Conservation (phyloP, 2,888 invertebrate genomes). For the Pegoplata infirma region DNA sequence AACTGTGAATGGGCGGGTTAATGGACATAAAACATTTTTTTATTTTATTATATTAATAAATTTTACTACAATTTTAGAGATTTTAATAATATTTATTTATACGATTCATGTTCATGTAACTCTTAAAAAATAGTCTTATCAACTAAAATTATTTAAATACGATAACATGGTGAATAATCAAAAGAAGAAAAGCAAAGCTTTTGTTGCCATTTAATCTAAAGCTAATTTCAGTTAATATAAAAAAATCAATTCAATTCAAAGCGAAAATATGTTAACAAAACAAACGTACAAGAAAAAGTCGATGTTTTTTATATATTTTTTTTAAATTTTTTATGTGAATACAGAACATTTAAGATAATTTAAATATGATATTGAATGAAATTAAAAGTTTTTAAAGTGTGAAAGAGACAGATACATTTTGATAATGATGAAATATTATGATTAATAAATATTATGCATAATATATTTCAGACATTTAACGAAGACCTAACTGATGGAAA, state of each 20-base stretch:
- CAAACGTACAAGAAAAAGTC: background rate
- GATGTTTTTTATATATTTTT: background rate
- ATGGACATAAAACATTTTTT: no score
- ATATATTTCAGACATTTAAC: no score
- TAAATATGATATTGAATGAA: no score
- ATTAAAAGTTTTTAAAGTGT: no score
- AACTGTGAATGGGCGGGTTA: no score
- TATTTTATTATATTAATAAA: background rate
- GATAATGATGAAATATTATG: no score
- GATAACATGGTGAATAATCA: conserved; percentile 55
- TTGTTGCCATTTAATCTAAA: conserved; percentile 21
- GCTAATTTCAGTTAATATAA: conserved; percentile 28
- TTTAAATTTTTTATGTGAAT: background rate
- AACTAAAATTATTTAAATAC: conserved; percentile 54
- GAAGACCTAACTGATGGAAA: no score
- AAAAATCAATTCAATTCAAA: conserved; percentile 17
- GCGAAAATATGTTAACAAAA: background rate
- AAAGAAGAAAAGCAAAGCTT: conserved; percentile 50
- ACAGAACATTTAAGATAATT: no score
- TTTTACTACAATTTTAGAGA: background rate
- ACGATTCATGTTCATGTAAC: conserved; percentile 54
- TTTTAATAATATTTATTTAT: conserved; percentile 58
- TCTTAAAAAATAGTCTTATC: conserved; percentile 57
- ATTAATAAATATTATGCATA: no score
- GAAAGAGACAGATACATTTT: no score